Percentiles rank a stretch among this genome's conserved stretches.
phyloP scores from a whole-genome alignment of 2,113 vertebrate species.

The Catagonus wagneri region DNA sequence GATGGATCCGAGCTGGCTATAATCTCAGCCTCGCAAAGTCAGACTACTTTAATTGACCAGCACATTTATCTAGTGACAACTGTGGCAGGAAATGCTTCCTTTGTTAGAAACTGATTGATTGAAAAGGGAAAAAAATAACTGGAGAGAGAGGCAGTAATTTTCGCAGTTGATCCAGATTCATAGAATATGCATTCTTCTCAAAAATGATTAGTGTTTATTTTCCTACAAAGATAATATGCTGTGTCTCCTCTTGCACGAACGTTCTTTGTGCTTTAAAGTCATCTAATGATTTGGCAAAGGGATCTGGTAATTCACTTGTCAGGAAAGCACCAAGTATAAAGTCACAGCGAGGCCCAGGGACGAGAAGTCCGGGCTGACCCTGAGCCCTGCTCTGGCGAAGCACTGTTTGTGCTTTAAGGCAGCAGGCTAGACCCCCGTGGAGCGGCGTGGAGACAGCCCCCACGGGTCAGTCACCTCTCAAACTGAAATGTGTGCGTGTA shows the following conservation, averaged over 20 bases:
- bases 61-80: not conserved
- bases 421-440: fast-evolving
- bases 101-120: not conserved
- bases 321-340: not conserved
- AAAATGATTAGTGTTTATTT: slow-evolving; percentile 50
- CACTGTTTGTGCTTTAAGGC: fast-evolving
- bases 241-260: not conserved
- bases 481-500: not conserved
- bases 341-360: not conserved
- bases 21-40: not conserved
- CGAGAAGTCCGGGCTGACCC: fast-evolving
- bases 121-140: not conserved
- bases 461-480: not conserved
- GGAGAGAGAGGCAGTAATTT: not conserved
- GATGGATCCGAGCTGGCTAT: not conserved
- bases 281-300: slow-evolving; percentile 11
- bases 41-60: not conserved
- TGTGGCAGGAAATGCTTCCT: not conserved
- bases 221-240: not conserved
- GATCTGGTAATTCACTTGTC: not conserved
- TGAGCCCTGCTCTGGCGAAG: not conserved
- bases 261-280: slow-evolving; percentile 41
- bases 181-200: not conserved
- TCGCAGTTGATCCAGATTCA: not conserved
- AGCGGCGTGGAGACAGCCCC: not conserved